A percentile compares a stretch with the other conserved stretches of the same genome.
Conservation (phyloP, 1,140 invertebrate genomes). For the Trinorchestia longiramus region DNA sequence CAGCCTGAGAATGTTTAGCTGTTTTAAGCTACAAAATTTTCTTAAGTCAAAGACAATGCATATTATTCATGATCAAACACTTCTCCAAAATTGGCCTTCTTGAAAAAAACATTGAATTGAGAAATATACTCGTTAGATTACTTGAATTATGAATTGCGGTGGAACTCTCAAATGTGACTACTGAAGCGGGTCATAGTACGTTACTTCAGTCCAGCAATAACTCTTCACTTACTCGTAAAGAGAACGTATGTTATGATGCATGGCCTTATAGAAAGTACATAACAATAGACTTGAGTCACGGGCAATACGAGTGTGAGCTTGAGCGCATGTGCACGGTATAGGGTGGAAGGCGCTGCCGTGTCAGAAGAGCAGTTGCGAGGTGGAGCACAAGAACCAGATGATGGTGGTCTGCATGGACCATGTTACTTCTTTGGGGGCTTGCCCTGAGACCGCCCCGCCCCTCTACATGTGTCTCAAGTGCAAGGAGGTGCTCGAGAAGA, state of each 20-base stretch:
- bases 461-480: conserved; percentile 97
- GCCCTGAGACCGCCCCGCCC: conserved; percentile 89
- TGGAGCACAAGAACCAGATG: conserved; percentile 80
- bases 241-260: not conserved
- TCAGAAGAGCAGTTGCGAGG: conserved; percentile 83
- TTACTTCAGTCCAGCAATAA: no score
- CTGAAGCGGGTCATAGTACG: no score
- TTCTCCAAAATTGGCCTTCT: no score
- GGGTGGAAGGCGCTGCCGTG: conserved; percentile 75
- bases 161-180: no score
- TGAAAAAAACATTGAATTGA: no score
- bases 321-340: conserved; percentile 65
- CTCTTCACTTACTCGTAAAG: not conserved
- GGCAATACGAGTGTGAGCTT: not conserved
- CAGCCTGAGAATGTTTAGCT: no score
- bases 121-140: no score
- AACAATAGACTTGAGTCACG: not conserved
- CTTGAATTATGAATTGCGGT: no score
- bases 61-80: no score
- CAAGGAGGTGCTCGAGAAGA: conserved; percentile 83
- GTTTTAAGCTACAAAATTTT: no score
- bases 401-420: conserved; percentile 93
- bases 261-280: not conserved
- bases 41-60: no score
- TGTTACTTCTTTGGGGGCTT: conserved; percentile 75